phyloP scores from a whole-genome alignment of 2,888 invertebrate genomes.

The Parnassius glacialis region DNA sequence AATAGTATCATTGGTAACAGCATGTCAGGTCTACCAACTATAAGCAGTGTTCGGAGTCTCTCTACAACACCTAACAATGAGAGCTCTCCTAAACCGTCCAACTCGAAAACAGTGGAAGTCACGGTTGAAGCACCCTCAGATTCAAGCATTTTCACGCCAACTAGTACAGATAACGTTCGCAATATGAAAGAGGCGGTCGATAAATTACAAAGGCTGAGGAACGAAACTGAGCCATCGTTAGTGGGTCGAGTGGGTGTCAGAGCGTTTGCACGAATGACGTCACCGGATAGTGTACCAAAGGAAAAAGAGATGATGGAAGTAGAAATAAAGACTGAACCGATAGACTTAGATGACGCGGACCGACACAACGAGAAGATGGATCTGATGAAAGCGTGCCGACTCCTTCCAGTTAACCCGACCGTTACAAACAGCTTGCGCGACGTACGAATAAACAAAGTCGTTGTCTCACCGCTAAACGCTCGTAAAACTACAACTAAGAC shows the following conservation, averaged over 20 bases:
- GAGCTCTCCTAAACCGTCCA: constrained; percentile 21
- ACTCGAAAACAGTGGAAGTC: constrained; percentile 41
- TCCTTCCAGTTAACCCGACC: constrained; percentile 56
- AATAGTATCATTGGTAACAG: constrained; percentile 32
- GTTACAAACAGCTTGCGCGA: constrained; percentile 49
- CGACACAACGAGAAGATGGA: constrained; percentile 63
- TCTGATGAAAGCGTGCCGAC: constrained; percentile 62
- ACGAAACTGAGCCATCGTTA: constrained; percentile 42
- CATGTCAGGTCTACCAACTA: constrained; percentile 52
- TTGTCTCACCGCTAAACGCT: constrained; percentile 43
- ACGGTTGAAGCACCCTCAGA: constrained; percentile 45
- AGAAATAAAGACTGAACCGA: constrained; percentile 69
- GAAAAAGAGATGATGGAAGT: constrained; percentile 43
- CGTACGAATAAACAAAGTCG: constrained; percentile 62
- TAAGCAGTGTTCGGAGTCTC: constrained; percentile 60
- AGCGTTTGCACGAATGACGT: constrained; percentile 68
- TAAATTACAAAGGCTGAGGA: constrained; percentile 52
- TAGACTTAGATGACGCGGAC: constrained; percentile 64
- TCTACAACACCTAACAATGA: constrained; percentile 41
- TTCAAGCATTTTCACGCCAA: constrained; percentile 56
- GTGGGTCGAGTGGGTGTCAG: constrained; percentile 67
- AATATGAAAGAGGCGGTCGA: constrained; percentile 54
- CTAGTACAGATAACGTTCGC: constrained; percentile 49
- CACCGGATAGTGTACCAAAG: constrained; percentile 39
- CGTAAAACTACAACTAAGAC: constrained; percentile 42